Evolutionary conservation across 2,113 vertebrate species (phyloP).

Genomic region (Pogona vitticeps): DNA sequence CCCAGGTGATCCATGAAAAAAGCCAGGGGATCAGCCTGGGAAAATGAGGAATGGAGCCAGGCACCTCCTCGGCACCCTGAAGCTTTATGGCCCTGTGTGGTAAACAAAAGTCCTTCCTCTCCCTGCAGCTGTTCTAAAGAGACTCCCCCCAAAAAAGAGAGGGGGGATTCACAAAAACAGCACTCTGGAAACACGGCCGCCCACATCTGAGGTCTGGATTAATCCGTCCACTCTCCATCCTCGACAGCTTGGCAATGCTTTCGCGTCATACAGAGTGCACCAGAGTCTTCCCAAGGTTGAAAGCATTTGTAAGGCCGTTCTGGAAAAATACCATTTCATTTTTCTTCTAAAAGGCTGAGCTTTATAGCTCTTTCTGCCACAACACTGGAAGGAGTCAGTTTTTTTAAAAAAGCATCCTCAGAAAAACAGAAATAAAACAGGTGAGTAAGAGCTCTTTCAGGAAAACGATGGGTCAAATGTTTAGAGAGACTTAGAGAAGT

Average conservation of each 20-base stretch:
- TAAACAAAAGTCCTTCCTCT: not conserved
- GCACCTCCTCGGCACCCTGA: not conserved
- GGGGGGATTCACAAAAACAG: not conserved
- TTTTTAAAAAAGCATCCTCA: not conserved
- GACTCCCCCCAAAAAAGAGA: not conserved
- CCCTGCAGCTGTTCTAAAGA: not conserved
- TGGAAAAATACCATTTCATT: no score
- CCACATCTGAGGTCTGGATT: not conserved
- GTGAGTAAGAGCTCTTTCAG: not conserved
- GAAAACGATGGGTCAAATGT: conserved; percentile 11
- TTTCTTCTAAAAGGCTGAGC: not conserved
- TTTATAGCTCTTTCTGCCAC: not conserved
- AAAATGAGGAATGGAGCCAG: not conserved
- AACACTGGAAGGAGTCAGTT: rapidly evolving
- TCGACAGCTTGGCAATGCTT: no score
- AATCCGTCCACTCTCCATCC: not conserved
- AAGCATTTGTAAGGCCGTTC: not conserved
- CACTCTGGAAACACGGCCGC: not conserved
- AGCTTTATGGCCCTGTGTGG: no score
- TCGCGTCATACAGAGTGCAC: not conserved
- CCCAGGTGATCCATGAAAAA: not conserved
- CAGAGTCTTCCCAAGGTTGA: not conserved
- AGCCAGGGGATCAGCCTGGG: not conserved
- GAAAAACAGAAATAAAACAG: not conserved
- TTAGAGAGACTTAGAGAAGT: not conserved